These are phyloP conservation scores for Ochotona curzoniae DNA, from an alignment of 2,113 vertebrate genomes.

Conservation along the genomic window DNA sequence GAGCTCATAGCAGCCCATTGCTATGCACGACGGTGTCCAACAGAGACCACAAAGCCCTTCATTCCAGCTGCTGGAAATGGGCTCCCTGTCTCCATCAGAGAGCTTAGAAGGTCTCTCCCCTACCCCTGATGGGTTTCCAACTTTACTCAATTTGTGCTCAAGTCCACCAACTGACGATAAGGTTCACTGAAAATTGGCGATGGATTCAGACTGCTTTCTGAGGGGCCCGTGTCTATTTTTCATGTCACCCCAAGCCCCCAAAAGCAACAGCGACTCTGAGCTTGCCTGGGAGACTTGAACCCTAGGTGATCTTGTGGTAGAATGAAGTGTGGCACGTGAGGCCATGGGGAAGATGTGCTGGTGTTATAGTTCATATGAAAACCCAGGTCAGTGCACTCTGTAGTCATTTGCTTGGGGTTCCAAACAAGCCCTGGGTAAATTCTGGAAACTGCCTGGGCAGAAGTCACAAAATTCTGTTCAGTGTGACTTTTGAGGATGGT, in stretches of 20 bases:
- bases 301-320: neutral
- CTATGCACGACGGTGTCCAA: conserved; percentile 19
- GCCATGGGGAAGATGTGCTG: conserved; percentile 13
- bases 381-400: neutral
- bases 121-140: neutral
- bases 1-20: conserved; percentile 46
- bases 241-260: neutral
- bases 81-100: neutral
- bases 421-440: conserved; percentile 11
- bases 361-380: neutral
- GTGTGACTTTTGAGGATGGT: neutral
- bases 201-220: neutral
- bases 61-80: neutral
- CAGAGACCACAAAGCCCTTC: conserved; percentile 25
- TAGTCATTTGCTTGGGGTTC: neutral
- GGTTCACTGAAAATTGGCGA: neutral
- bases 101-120: conserved; percentile 41
- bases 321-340: conserved; percentile 62
- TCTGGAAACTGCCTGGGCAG: neutral
- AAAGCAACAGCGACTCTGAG: neutral
- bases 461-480: neutral
- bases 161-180: neutral
- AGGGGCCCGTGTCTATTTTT: neutral
- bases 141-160: too few relatives aligned
- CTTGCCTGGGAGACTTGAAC: rapidly evolving